Conservation (phyloP, 2,797 vertebrate genomes). For the Sebastes ruberrimus region DNA sequence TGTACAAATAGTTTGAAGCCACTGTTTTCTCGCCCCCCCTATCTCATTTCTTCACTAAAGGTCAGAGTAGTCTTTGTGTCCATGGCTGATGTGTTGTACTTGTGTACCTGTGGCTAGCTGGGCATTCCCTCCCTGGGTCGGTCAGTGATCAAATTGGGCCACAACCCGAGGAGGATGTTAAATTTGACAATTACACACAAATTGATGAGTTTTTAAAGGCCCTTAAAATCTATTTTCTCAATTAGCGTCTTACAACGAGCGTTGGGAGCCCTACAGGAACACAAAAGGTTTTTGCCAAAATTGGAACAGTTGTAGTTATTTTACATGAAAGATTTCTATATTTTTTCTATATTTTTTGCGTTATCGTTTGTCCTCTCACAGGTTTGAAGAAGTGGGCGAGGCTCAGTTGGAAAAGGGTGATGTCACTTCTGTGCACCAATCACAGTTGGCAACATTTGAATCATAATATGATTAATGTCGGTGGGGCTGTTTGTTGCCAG, state of each 20-base stretch:
- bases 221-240: background rate
- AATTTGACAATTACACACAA: background rate
- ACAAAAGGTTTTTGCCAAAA: background rate
- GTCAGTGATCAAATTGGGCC: background rate
- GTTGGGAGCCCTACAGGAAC: background rate
- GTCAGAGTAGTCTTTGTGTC: conserved; percentile 13
- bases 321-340: background rate
- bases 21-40: background rate
- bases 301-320: background rate
- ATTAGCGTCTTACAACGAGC: background rate
- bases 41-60: conserved; percentile 12
- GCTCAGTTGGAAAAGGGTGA: background rate
- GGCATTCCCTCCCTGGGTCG: background rate
- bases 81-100: background rate
- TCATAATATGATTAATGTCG: background rate
- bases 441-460: background rate
- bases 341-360: background rate
- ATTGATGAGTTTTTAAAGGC: background rate
- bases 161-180: background rate
- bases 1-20: conserved; percentile 29
- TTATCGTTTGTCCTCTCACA: no score
- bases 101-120: background rate
- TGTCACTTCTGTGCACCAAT: background rate
- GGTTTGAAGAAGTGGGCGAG: no score
- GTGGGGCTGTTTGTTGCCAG: background rate